A percentile compares a stretch with the other conserved stretches of the same genome.
These are phyloP conservation scores for Cololabis saira DNA, from an alignment of 2,113 vertebrate species.

Conservation along the genomic window DNA sequence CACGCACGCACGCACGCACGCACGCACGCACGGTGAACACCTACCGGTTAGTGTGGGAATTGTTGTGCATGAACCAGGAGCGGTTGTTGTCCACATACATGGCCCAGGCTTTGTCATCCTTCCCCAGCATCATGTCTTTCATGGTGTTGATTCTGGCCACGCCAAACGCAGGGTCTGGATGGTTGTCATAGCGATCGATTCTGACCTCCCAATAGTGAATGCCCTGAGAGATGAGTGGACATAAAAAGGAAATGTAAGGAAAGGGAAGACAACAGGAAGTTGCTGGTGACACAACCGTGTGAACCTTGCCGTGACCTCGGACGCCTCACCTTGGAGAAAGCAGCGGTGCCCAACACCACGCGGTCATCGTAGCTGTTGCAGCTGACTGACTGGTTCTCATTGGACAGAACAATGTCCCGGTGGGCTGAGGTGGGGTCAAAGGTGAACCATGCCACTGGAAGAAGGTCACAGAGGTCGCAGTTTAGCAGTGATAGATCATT, in stretches of 20 bases:
- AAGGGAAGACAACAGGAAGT: background rate
- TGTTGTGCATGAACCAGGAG: slow-evolving; percentile 99
- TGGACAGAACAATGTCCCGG: slow-evolving; percentile 93
- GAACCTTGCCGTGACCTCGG: background rate
- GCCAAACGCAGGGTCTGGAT: slow-evolving; percentile 95
- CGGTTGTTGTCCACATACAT: slow-evolving; percentile 99
- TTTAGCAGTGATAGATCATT: background rate
- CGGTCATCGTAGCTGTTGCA: slow-evolving; percentile 98
- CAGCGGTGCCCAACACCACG: slow-evolving; percentile 93
- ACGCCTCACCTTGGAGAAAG: slow-evolving; percentile 88
- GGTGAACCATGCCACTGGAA: slow-evolving; percentile 95
- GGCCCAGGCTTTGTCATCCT: slow-evolving; percentile 98
- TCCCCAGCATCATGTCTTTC: slow-evolving; percentile 98
- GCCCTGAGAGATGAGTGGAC: slow-evolving; percentile 63
- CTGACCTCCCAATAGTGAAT: slow-evolving; percentile 95
- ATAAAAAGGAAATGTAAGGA: background rate
- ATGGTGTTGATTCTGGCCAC: slow-evolving; percentile 92
- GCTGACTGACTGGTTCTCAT: slow-evolving; percentile 93
- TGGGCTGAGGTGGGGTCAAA: slow-evolving; percentile 95
- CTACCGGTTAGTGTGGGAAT: slow-evolving; percentile 97
- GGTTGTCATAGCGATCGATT: slow-evolving; percentile 97
- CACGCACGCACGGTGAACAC: slow-evolving; percentile 5
- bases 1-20: too few relatives aligned
- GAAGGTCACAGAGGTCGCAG: background rate
- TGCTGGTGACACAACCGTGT: background rate